Base-by-base conservation (phyloP, 64 coral and sea anemone genomes). In the Catalaphyllia jardinei region DNA sequence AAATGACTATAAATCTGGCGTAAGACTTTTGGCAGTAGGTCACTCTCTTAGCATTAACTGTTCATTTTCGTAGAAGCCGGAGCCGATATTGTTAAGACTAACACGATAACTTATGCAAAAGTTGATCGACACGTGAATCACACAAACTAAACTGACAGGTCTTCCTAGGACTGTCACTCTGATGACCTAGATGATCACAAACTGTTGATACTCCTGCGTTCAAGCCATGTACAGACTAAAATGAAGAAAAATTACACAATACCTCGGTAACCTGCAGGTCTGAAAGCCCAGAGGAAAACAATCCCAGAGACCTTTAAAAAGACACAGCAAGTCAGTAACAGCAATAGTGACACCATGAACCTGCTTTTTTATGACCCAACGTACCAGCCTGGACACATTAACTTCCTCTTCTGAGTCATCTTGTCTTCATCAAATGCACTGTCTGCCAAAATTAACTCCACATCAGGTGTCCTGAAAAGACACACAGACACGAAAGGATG, bases 321-420 rank as follows among this genome's bases (percentile, higher is more conserved):
- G 82, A 52, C 14, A 87, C 86, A 13, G 27, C 51, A 73, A 76
- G 55, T 60, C 16, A 71, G 63, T 73, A 4, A 4, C 29, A 33
- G 38, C 6, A 74, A 18, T 61, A 33, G 35, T 24, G 22, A 35
- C 3, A 35, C 33, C 33, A 35, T 35, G 33, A 35, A 35, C 33
- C 33, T 35, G 33, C 3, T 24, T 0, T 24, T 65, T 7, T 65
- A 5, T 65, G 4, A 2, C 3, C 8, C 24, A 17, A 95, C 94
- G 79, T 50, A 97, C 95, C 95, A 97, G 86, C 95, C 95, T 76
- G 95, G 91, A 81, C 95, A 97, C 91, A 97, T 93, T 27, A 97
- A 52, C 69, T 91, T 83, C 27, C 92, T 85, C 71, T 87, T 93
- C 71, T 67, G 92, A 17, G 81, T n/a, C 79, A 85, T 87, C 12